Evolutionary conservation across 2,888 invertebrate genomes (phyloP).

Genomic region (Xestia ashworthii): DNA sequence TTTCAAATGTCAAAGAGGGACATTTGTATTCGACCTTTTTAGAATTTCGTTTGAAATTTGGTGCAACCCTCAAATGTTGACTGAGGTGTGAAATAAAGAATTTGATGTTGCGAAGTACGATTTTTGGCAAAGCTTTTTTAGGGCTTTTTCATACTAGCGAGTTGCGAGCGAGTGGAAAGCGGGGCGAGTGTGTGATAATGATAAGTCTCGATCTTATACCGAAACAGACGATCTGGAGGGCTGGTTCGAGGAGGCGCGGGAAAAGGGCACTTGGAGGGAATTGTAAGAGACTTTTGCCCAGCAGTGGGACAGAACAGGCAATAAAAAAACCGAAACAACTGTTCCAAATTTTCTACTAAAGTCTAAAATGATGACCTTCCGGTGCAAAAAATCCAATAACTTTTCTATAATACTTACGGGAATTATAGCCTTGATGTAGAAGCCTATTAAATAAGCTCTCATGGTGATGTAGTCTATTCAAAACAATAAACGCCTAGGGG

Average conservation of each 20-base stretch:
- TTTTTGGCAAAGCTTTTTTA: background rate
- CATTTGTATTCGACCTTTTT: constrained; percentile 55
- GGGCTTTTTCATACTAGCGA: too few species aligned
- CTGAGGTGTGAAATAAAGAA: constrained; percentile 3
- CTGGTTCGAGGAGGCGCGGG: too few species aligned
- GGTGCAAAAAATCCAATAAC: background rate
- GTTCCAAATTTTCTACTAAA: background rate
- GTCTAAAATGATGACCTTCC: background rate
- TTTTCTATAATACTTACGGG: constrained; percentile 1
- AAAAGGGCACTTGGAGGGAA: too few species aligned
- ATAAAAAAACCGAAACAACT: too few species aligned
- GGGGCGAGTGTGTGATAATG: too few species aligned
- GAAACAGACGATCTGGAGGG: background rate
- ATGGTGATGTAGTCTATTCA: constrained; percentile 33
- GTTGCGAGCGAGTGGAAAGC: too few species aligned
- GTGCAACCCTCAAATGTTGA: constrained; percentile 30
- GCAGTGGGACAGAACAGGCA: too few species aligned
- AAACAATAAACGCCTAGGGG: constrained; percentile 58
- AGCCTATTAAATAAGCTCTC: constrained; percentile 52
- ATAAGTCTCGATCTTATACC: too few species aligned
- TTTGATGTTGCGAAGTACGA: background rate
- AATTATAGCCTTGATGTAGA: constrained; percentile 2
- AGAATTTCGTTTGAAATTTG: constrained; percentile 16
- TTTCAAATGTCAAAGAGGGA: constrained; percentile 56
- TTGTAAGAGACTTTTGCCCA: too few species aligned